A percentile compares a stretch with the other conserved stretches of the same genome.
Conservation (phyloP, 2,113 vertebrate genomes). For the Cheilinus undulatus region DNA sequence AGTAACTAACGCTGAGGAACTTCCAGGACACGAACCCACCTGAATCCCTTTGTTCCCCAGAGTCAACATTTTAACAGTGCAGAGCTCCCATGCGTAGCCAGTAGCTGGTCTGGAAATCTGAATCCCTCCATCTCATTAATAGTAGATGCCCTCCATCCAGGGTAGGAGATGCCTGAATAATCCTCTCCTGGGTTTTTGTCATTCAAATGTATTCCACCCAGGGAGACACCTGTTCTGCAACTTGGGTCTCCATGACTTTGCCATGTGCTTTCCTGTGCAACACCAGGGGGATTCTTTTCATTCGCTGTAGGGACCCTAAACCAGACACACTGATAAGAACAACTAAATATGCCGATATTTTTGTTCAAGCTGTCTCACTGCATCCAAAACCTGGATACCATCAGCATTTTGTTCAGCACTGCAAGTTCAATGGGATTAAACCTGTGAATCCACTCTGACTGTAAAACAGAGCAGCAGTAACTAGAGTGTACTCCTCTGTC, state of each 20-base stretch:
- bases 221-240: constrained; percentile 73
- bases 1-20: constrained; percentile 53
- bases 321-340: constrained; percentile 35
- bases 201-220: constrained; percentile 81
- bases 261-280: constrained; percentile 32
- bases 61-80: constrained; percentile 69
- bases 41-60: constrained; percentile 67
- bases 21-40: constrained; percentile 57
- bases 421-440: constrained; percentile 33
- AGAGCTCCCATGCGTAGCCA: constrained; percentile 65
- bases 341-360: constrained; percentile 16
- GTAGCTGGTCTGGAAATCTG: constrained; percentile 74
- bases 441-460: constrained; percentile 46
- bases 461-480: constrained; percentile 53
- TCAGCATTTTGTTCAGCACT: constrained; percentile 29
- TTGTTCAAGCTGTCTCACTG: constrained; percentile 4
- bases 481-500: constrained; percentile 44
- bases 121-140: constrained; percentile 80
- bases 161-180: constrained; percentile 73
- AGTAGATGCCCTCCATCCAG: constrained; percentile 73
- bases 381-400: constrained; percentile 9
- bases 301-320: constrained; percentile 4
- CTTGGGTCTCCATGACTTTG: constrained; percentile 53
- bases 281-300: constrained; percentile 11
- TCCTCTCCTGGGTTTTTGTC: constrained; percentile 77